Base-by-base conservation (phyloP, 2,888 invertebrate species). In the Ornithoptera priamus region DNA sequence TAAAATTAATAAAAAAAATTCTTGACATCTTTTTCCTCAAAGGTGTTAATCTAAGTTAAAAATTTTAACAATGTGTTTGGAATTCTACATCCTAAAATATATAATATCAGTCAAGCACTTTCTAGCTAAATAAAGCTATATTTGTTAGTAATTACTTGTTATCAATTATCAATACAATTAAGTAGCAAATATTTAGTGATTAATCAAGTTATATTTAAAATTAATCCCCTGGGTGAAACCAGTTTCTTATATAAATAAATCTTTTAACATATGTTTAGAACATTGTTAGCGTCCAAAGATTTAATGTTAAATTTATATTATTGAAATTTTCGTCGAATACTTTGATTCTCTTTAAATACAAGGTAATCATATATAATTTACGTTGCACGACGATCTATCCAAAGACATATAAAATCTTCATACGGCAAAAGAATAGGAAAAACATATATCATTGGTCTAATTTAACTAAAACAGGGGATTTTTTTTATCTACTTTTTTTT, bases 181-280 rank as follows among this genome's bases (percentile, higher is more conserved):
- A n/a, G 10, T 22, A 36, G 5, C 68, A 64, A 68, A 58, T 63
- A 58, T 68, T 68, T 68, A 64, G 58, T 63, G n/a, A 18, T 4
- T 7, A 53, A 53, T n/a, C 5, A 6, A n/a, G 53, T n/a, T 53
- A 53, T n/a, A 6, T 7, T 18, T n/a, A n/a, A 53, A n/a, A 4
- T n/a, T 6, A 53, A 50, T 2, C 17, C 1, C 3, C 17, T 50
- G 50, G 10, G 39, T 39, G 39, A 10, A 46, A 46, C 46, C n/a
- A 53, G n/a, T 53, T 53, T 18, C 53, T n/a, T n/a, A n/a, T 53
- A n/a, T n/a, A n/a, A 53, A 53, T 53, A 53, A 46, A 53, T 12
- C 53, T n/a, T 18, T 53, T 6, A 53, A 12, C 15, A 3, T 18
- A 53, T 18, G n/a, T 53, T 53, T n/a, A 53, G n/a, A 53, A 10